A percentile compares a stretch with the other conserved stretches of the same genome.
Conservation (phyloP, 23 tunicate genomes). For the Halocynthia aurantium region DNA sequence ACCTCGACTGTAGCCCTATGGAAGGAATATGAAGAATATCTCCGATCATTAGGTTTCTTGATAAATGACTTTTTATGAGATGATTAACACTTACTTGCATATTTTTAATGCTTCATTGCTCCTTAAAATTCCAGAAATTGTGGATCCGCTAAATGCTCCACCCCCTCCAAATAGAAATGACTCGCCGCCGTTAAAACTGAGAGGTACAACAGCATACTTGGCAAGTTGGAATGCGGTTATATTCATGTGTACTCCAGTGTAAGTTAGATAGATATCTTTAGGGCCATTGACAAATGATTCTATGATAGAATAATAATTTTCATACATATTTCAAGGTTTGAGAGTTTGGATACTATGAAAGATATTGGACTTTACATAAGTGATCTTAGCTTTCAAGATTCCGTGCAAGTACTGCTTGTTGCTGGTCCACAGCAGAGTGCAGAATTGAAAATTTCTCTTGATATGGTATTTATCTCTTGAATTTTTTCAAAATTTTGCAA, state of each 20-base stretch:
- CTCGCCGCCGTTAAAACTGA: constrained; percentile 27
- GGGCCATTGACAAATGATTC: neutral
- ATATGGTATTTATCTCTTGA: constrained; percentile 17
- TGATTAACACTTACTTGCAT: neutral
- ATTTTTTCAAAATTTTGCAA: neutral
- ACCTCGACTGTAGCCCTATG: constrained; percentile 51
- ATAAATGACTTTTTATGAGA: too few species aligned
- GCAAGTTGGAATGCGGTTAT: constrained; percentile 44
- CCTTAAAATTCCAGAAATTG: constrained; percentile 15
- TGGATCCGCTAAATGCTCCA: constrained; percentile 35
- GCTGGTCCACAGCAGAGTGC: constrained; percentile 47
- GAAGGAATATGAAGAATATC: constrained; percentile 47
- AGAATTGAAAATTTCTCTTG: constrained; percentile 35
- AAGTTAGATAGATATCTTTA: neutral
- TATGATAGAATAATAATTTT: neutral
- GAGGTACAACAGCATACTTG: constrained; percentile 35
- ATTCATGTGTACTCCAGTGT: constrained; percentile 47
- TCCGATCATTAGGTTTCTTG: constrained; percentile 29
- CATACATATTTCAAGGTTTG: constrained; percentile 11
- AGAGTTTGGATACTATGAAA: constrained; percentile 41
- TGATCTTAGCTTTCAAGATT: constrained; percentile 46
- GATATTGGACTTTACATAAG: constrained; percentile 49
- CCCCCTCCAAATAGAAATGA: constrained; percentile 42
- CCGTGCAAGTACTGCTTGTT: constrained; percentile 38
- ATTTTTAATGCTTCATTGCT: neutral